Evolutionary conservation across 2,888 invertebrate species (phyloP).

Genomic region (Chesias legatella): DNA sequence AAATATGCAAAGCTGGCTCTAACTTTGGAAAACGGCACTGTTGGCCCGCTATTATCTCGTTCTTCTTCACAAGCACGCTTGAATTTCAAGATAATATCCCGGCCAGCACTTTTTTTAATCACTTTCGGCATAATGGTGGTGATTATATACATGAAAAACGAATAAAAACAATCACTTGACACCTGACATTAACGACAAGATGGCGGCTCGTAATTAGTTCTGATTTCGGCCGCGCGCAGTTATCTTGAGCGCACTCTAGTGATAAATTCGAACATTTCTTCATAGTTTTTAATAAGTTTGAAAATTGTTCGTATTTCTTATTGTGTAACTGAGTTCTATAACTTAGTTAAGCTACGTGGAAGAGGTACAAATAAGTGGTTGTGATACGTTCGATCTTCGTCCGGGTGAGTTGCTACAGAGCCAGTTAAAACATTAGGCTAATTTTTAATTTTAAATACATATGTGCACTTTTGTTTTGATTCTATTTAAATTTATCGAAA

Average conservation of each 20-base stretch:
- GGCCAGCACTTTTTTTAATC: slow-evolving; percentile 16
- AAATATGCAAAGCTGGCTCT: slow-evolving; percentile 7
- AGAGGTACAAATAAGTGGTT: too few relatives aligned
- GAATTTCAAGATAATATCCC: slow-evolving; percentile 14
- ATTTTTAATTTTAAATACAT: too few relatives aligned
- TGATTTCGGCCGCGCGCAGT: slow-evolving; percentile 5
- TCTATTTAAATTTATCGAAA: too few relatives aligned
- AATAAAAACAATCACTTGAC: slow-evolving; percentile 2
- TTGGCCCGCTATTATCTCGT: slow-evolving; percentile 8
- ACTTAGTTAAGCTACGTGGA: too few relatives aligned
- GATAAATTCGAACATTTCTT: too few relatives aligned
- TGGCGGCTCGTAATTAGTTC: slow-evolving; percentile 6
- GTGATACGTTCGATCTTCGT: too few relatives aligned
- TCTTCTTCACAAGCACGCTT: slow-evolving; percentile 16
- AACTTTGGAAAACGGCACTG: slow-evolving; percentile 9
- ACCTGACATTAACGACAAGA: slow-evolving; percentile 2
- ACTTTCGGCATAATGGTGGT: slow-evolving; percentile 10
- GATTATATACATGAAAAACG: slow-evolving; percentile 4
- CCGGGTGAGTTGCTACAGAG: too few relatives aligned
- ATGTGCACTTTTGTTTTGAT: too few relatives aligned
- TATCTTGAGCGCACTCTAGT: slow-evolving; percentile 3
- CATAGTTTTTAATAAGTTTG: too few relatives aligned
- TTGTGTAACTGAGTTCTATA: too few relatives aligned
- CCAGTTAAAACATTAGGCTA: too few relatives aligned
- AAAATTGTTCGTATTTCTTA: too few relatives aligned